Evolutionary conservation across 2,888 invertebrate genomes (phyloP).

Genomic region (Pseudeuparius sepicola): DNA sequence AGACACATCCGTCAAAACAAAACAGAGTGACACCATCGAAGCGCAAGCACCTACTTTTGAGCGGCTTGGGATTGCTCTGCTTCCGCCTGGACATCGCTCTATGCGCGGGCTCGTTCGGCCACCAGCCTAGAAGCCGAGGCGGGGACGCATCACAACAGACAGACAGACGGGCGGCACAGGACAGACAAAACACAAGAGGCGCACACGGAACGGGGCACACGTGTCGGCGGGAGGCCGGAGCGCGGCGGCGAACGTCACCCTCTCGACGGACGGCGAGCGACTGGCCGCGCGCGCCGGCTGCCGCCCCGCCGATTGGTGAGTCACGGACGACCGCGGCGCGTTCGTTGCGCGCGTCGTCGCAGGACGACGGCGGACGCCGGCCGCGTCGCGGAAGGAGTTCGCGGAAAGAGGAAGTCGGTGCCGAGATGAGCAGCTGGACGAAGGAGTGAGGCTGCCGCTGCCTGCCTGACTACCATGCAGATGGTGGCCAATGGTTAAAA

Average conservation of each 20-base stretch:
- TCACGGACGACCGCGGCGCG: too few relatives aligned
- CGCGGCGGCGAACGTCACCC: conserved; percentile 26
- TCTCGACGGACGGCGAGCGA: conserved; percentile 28
- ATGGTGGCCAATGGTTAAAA: too few relatives aligned
- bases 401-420: too few relatives aligned
- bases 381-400: too few relatives aligned
- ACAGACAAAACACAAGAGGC: conserved; percentile 18
- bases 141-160: conserved; percentile 20
- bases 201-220: conserved; percentile 17
- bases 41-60: conserved; percentile 73
- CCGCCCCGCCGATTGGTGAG: conserved; percentile 31
- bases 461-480: too few relatives aligned
- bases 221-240: conserved; percentile 22
- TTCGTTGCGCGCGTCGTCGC: too few relatives aligned
- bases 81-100: conserved; percentile 90
- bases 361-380: too few relatives aligned
- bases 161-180: conserved; percentile 14
- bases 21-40: too few relatives aligned
- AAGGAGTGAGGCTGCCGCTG: too few relatives aligned
- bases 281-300: conserved; percentile 23
- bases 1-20: too few relatives aligned
- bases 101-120: conserved; percentile 3
- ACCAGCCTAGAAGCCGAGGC: conserved; percentile 5
- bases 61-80: conserved; percentile 92
- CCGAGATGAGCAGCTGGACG: too few relatives aligned